These are phyloP conservation scores for Nymphalis c-album DNA, from an alignment of 2,888 invertebrate genomes.

Conservation along the genomic window DNA sequence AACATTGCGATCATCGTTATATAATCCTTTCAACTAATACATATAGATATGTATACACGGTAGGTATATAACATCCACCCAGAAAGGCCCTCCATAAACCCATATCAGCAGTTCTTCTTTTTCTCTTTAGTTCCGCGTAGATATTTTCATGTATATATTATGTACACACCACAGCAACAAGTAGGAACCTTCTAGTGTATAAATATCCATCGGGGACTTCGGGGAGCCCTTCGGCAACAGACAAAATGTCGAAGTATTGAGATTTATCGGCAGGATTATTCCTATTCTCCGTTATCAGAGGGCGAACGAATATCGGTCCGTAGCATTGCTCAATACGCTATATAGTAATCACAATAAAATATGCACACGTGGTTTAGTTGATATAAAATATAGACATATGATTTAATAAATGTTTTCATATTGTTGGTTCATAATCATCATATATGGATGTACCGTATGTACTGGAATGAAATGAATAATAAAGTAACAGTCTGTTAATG, in stretches of 20 bases:
- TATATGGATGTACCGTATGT: no score
- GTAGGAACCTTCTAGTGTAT: constrained; percentile 2
- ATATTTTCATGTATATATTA: not conserved
- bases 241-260: constrained; percentile 56
- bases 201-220: not conserved
- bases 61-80: no score
- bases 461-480: no score
- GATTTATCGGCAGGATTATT: constrained; percentile 56
- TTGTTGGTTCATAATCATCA: no score
- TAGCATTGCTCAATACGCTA: not conserved
- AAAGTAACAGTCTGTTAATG: no score
- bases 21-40: no score
- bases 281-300: constrained; percentile 27
- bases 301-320: constrained; percentile 2
- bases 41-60: no score
- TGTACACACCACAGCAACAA: constrained; percentile 11
- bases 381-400: no score
- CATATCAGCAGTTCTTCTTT: not conserved
- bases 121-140: no score
- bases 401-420: no score
- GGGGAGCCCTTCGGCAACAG: constrained; percentile 47
- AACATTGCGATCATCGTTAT: no score
- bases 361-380: not conserved
- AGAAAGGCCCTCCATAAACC: no score
- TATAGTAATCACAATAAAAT: not conserved